Base-by-base conservation (phyloP, 2,888 invertebrate genomes). In the Machimus rusticus region DNA sequence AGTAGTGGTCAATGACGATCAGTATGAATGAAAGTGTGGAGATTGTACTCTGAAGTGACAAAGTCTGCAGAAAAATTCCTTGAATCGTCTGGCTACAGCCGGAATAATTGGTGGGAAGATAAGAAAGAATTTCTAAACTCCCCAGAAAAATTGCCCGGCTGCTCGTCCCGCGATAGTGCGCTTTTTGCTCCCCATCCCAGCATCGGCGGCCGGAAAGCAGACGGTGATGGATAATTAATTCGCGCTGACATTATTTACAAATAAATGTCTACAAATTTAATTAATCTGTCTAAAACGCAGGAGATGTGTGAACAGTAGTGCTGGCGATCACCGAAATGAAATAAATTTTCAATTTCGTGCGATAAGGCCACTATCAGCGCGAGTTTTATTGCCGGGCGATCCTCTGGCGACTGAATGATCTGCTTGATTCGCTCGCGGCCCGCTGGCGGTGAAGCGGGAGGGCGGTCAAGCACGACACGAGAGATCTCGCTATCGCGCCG, bases 201-300 rank as follows among this genome's bases (percentile, higher is more conserved):
- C 23, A 39, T 9, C 28, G 14, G 37, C 16, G 39, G 12, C 19
- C 55, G 37, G 66, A 84, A 66, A 46, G 37, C 19, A 76, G 77
- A 55, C 51, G 55, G 57, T 77, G 77, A 39, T 55, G 77, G 34
- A 74, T 79, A 87, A 87, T 87, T 87, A 87, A 87, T 87, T 39
- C 79, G 55, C 37, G 57, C 79, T 87, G 87, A 87, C 87, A 87
- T 66, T 87, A 87, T 87, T 87, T 87, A 87, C 79, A 87, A 87
- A 87, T 87, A 87, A 79, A 81, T 39, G 84, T 84, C 74, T 66
- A 51, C 14, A 84, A 74, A 66, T 82, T 84, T 66, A 84, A 84
- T 84, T 74, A 74, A 84, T 84, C 66, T 66, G 84, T 84, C 39
- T 74, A 39, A 66, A 39, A 46, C 39, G 39, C 34, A 74, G 57